Base-by-base conservation (phyloP, 2,888 invertebrate species). In the Morpho achilles region DNA sequence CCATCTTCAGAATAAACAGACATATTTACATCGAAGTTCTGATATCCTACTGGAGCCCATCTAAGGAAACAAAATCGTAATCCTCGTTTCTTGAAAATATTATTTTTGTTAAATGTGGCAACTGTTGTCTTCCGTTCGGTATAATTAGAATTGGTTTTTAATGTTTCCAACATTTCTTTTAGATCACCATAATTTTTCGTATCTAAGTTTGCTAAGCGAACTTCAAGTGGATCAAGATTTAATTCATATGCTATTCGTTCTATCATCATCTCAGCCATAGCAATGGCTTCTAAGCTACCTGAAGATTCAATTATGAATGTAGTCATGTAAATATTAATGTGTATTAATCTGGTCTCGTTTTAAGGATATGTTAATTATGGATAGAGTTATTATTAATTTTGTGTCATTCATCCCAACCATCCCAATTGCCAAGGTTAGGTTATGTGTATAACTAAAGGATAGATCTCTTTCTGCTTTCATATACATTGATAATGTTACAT, bases 71-170 rank as follows among this genome's bases (percentile, higher is more conserved):
- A 89, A 7, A 96, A 73, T n/a, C 94, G 84, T 1, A 95, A 80
- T 0, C 95, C 97, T 43, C 92, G 92, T 75, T 97, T 97, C 70
- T 93, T 95, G 96, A 97, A 97, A 41, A 83, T 69, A 79, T 96
- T 96, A 54, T 91, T 90, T 66, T 84, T 82, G 70, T 96, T 96
- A 71, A 93, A 95, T 7, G 81, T 74, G n/a, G 90, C 82, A 3
- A 94, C 63, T 44, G 41, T 54, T 1, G 87, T 42, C 88, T 91
- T 56, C 78, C 77, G 62, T 87, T 92, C 9, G 0, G 91, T 78
- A 64, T 85, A 93, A 44, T 92, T 82, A 0, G 84, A 68, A 16
- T 81, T 79, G 56, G 70, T 75, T 61, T 81, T 82, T 49, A 92
- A 65, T 40, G 90, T 87, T 3, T 87, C 76, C 5, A 92, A 71